A percentile compares a stretch with the other conserved stretches of the same genome.
These are phyloP conservation scores for Cremastinae sp. DNA, from an alignment of 2,888 invertebrate genomes.

Conservation along the genomic window DNA sequence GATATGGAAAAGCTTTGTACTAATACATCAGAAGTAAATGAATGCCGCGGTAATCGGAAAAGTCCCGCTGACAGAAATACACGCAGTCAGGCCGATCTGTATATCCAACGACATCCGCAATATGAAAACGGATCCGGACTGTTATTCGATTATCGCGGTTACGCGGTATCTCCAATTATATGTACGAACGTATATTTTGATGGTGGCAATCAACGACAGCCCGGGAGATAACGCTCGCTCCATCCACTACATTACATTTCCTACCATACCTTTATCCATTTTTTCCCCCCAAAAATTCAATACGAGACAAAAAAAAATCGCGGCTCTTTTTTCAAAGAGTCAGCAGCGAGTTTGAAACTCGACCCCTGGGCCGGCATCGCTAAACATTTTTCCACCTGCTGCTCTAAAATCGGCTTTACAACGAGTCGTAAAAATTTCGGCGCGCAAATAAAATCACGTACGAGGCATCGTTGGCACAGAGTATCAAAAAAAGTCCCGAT, in stretches of 20 bases:
- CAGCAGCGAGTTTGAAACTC: too few species aligned
- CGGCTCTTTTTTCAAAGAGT: too few species aligned
- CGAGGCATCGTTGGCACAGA: too few species aligned
- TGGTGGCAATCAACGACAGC: slow-evolving; percentile 48
- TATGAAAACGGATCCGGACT: slow-evolving; percentile 35
- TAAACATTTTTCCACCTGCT: too few species aligned
- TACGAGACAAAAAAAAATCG: too few species aligned
- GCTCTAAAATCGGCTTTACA: too few species aligned
- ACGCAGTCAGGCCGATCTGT: neutral
- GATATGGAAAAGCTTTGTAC: neutral
- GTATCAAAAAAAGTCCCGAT: too few species aligned
- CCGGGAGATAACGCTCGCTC: slow-evolving; percentile 24
- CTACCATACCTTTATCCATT: neutral
- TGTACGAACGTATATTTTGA: slow-evolving; percentile 53
- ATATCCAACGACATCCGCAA: slow-evolving; percentile 8
- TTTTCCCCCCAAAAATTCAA: too few species aligned
- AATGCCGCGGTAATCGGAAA: slow-evolving; percentile 41
- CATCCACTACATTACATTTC: neutral
- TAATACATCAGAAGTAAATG: slow-evolving; percentile 11
- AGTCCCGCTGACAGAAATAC: neutral
- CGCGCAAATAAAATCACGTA: too few species aligned
- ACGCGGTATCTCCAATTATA: slow-evolving; percentile 53
- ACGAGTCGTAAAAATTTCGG: too few species aligned
- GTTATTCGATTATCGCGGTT: slow-evolving; percentile 60
- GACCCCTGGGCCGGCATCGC: too few species aligned